Percentiles rank a stretch among this genome's conserved stretches.
These are phyloP conservation scores for Drosophila repleta DNA, from an alignment of 1,140 invertebrate species.

Conservation along the genomic window DNA sequence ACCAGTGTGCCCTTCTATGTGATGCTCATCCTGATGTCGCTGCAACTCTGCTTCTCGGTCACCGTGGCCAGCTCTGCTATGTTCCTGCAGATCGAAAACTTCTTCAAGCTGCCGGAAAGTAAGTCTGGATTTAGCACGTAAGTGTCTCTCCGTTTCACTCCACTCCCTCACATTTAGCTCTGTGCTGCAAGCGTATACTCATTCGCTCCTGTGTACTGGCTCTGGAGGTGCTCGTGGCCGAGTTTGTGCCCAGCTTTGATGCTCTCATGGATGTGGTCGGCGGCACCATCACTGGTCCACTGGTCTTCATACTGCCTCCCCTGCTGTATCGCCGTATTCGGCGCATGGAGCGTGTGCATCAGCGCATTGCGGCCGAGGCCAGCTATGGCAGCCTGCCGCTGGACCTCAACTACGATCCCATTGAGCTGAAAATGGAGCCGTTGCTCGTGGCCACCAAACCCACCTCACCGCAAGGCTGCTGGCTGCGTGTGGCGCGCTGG, in stretches of 20 bases:
- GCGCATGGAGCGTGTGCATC: conserved; percentile 81
- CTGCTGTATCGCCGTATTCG: conserved; percentile 90
- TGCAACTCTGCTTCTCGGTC: conserved; percentile 91
- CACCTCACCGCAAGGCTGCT: conserved; percentile 44
- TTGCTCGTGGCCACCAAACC: conserved; percentile 44
- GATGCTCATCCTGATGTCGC: conserved; percentile 88
- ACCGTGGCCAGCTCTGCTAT: conserved; percentile 90
- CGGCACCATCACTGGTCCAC: conserved; percentile 92
- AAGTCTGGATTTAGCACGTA: conserved; percentile 34
- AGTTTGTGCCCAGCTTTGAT: conserved; percentile 94
- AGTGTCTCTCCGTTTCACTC: conserved; percentile 54
- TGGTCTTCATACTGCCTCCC: conserved; percentile 94
- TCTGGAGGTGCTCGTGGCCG: conserved; percentile 90
- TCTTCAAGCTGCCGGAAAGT: conserved; percentile 86
- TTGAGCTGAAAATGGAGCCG: conserved; percentile 72
- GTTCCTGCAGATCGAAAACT: conserved; percentile 90
- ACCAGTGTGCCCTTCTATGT: conserved; percentile 86
- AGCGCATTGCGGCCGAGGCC: conserved; percentile 73
- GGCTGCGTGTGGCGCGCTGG: conserved; percentile 54
- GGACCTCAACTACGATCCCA: conserved; percentile 74
- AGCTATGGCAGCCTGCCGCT: conserved; percentile 75
- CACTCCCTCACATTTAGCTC: conserved; percentile 86
- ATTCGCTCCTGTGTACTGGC: conserved; percentile 89
- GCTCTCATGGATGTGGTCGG: conserved; percentile 94
- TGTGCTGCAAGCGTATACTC: conserved; percentile 90